A percentile compares a stretch with the other conserved stretches of the same genome.
These are phyloP conservation scores for Anoplophora glabripennis DNA, from an alignment of 1,140 invertebrate species.

Conservation along the genomic window DNA sequence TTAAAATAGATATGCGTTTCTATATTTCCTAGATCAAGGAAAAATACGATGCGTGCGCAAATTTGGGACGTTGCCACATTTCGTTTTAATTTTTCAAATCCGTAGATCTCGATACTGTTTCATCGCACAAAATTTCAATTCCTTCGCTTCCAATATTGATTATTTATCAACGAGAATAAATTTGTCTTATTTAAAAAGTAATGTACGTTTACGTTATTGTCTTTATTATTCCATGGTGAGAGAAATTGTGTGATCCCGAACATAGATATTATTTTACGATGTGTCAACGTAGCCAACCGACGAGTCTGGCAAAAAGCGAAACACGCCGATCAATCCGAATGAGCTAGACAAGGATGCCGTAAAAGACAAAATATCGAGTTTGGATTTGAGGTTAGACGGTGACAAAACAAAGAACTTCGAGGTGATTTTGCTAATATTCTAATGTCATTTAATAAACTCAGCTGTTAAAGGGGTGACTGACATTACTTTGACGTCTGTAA, in stretches of 20 bases:
- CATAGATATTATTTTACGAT: background rate
- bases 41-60: slow-evolving; percentile 10
- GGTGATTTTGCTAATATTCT: slow-evolving; percentile 33
- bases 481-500: slow-evolving; percentile 42
- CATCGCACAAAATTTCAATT: too few relatives aligned
- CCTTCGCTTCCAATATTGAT: too few relatives aligned
- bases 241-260: too few relatives aligned
- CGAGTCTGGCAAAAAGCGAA: background rate
- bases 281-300: background rate
- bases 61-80: background rate
- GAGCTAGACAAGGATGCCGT: background rate
- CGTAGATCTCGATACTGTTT: too few relatives aligned
- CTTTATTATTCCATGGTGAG: too few relatives aligned
- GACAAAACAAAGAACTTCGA: slow-evolving; percentile 16
- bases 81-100: background rate
- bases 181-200: too few relatives aligned
- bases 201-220: too few relatives aligned
- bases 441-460: slow-evolving; percentile 37
- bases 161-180: too few relatives aligned
- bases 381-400: slow-evolving; percentile 28
- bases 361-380: slow-evolving; percentile 4
- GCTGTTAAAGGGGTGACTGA: slow-evolving; percentile 44
- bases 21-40: slow-evolving; percentile 18
- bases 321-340: background rate
- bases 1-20: slow-evolving; percentile 18